Evolutionary conservation across 2,797 vertebrate genomes (phyloP), one percentile per base, ranked within the genome.

Genomic region (Rhabdophis nuchalis): DNA sequence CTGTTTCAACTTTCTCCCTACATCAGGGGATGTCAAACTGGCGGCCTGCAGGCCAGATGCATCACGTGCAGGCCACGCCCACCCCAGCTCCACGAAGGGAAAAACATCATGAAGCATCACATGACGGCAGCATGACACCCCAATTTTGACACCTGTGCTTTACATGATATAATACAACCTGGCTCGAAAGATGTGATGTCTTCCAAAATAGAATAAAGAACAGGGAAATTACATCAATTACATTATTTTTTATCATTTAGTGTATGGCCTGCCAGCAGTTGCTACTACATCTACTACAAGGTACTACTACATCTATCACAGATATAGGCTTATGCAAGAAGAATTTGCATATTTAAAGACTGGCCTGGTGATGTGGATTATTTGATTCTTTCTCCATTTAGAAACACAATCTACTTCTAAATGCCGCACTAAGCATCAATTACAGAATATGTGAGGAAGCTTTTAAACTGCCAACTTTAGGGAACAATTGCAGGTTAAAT

Each of bases 31-130:
- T 60, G 58, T 60, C 25, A 60, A 60, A 60, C 58, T 60, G 25
- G 3, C 25, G 0, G 58, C 25, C 25, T 11, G 25, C 10, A 1
- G 10, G 25, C 9, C 25, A 0, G 25, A 60, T 27, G 10, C 58
- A 23, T 57, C 56, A 27, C 9, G 10, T 9, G 3, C 25, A 60
- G 58, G 58, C 25, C 58, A 60, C 3, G 25, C 58, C 23, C 58
- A 60, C 58, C 25, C 23, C 25, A 60, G 3, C 25, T 60, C 58
- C 25, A 3, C 0, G 3, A 60, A 60, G 10, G 25, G 3, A 27
- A 60, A 60, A 27, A 60, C 25, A 60, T 60, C 0, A 0, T 3
- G 0, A 27, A 27, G 27, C 9, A 1, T 60, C 58, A 60, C 9
- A 60, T 60, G 58, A 60, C 25, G 0, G 9, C 25, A 60, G 10